phyloP scores from a whole-genome alignment of 2,888 invertebrate species.

The Xestobium rufovillosum region DNA sequence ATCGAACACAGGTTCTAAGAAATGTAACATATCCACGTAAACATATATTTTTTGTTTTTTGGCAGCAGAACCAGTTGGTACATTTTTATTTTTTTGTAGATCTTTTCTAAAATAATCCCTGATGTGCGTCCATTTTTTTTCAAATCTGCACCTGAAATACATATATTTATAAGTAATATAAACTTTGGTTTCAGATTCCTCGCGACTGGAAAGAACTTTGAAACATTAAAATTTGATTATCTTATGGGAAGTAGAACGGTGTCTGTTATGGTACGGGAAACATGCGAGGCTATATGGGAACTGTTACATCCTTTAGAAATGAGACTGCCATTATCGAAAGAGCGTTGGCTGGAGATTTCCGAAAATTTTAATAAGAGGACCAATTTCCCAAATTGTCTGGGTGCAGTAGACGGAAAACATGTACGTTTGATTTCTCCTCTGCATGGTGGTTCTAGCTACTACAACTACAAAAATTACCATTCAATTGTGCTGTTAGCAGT shows the following conservation, averaged over 20 bases:
- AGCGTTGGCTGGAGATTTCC: slow-evolving; percentile 20
- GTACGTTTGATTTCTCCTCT: too few relatives aligned
- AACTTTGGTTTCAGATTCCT: too few relatives aligned
- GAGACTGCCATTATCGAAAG: slow-evolving; percentile 18
- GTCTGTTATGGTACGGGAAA: slow-evolving; percentile 6
- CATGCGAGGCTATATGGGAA: slow-evolving; percentile 6
- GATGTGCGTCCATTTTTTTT: slow-evolving; percentile 12
- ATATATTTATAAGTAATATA: too few relatives aligned
- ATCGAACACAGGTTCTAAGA: too few relatives aligned
- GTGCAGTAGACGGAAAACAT: too few relatives aligned
- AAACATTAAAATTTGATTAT: slow-evolving; percentile 10
- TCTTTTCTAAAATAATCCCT: slow-evolving; percentile 9
- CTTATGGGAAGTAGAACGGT: slow-evolving; percentile 10
- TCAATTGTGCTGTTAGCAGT: too few relatives aligned
- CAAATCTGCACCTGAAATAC: slow-evolving; percentile 11
- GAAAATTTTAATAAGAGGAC: slow-evolving; percentile 16
- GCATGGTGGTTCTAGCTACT: too few relatives aligned
- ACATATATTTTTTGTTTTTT: too few relatives aligned
- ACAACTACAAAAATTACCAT: too few relatives aligned
- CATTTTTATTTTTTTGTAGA: slow-evolving; percentile 9
- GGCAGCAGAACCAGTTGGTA: slow-evolving; percentile 8
- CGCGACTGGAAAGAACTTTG: too few relatives aligned
- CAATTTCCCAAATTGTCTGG: slow-evolving; percentile 16
- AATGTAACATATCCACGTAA: too few relatives aligned
- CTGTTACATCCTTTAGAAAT: slow-evolving; percentile 17